A percentile compares a stretch with the other conserved stretches of the same genome.
Evolutionary conservation across 2,888 invertebrate genomes (phyloP).

Genomic region (Physocephala rufipes): DNA sequence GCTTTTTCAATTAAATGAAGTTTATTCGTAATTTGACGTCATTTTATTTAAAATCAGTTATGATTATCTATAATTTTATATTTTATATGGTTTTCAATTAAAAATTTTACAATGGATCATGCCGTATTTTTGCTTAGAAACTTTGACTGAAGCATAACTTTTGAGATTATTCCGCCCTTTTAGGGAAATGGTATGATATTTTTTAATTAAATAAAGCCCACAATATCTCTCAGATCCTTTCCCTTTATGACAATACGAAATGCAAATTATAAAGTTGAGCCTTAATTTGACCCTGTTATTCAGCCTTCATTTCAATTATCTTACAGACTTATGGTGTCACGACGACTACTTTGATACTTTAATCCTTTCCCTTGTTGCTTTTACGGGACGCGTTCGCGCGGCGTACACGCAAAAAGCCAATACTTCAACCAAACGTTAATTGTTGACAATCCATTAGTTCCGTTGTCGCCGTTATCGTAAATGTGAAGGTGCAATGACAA

Average conservation of each 20-base stretch:
- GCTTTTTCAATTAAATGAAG: too few species aligned
- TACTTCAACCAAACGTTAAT: constrained; percentile 5
- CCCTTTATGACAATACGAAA: too few species aligned
- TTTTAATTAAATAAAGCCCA: too few species aligned
- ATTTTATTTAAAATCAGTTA: too few species aligned
- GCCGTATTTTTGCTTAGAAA: too few species aligned
- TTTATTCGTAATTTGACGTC: neutral
- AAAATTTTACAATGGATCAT: too few species aligned
- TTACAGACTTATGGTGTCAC: neutral
- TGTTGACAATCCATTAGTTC: constrained; percentile 35
- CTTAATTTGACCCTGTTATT: neutral
- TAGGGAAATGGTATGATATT: too few species aligned
- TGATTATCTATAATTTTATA: too few species aligned
- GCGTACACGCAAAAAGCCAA: neutral
- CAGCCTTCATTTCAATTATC: neutral
- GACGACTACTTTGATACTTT: neutral
- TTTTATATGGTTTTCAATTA: too few species aligned
- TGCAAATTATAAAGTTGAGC: neutral
- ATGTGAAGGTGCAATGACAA: constrained; percentile 24
- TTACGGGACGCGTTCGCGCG: neutral
- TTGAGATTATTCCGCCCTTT: too few species aligned
- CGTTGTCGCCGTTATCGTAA: neutral
- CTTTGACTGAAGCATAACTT: too few species aligned
- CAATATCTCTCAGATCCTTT: too few species aligned
- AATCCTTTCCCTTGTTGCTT: neutral